Evolutionary conservation across 2,113 vertebrate genomes (phyloP), one percentile per base, ranked within the genome.

Genomic region (Pollachius pollachius): DNA sequence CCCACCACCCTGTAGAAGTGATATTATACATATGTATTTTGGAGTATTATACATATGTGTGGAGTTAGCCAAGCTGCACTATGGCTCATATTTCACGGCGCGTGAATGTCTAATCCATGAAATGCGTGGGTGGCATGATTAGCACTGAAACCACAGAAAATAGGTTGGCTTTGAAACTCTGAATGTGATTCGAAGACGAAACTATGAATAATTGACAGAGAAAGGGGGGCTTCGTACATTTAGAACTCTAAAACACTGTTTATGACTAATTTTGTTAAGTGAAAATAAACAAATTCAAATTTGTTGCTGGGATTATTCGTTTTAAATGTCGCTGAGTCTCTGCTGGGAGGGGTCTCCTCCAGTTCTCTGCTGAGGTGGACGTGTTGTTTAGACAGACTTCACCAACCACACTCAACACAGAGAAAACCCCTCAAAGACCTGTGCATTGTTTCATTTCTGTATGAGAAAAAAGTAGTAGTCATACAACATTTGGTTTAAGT

Each of bases 181-280:
- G 83, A 91, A 90, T 88, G 84, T 85, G 84, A 89, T 83, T 86
- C 71, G 75, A 89, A 89, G 87, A 90, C 83, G 85, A 86, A 90
- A 90, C 83, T 91, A 90, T 91, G 89, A 91, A 90, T 91, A 92
- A 92, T 91, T 90, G 85, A 83, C 87, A 88, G 80, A 90, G 90
- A 93, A 91, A 85, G 67, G 85, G 79, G 80, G 83, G 85, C 81
- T 76, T 84, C 84, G 82, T 86, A 79, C 85, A 91, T 91, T 85
- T 81, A 85, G 80, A 91, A 92, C 78, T 88, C 77, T 67, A 74
- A 86, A 90, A 91, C 62, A 75, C 90, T 89, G 85, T 92, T 92
- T 90, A 90, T 91, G 91, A 89, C 89, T 91, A 92, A 93, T 91
- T 90, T 90, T 91, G 88, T 92, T 91, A 91, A 92, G 91, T 92